These are phyloP conservation scores for Miichthys miiuy DNA, from an alignment of 2,797 vertebrate species.

Conservation along the genomic window DNA sequence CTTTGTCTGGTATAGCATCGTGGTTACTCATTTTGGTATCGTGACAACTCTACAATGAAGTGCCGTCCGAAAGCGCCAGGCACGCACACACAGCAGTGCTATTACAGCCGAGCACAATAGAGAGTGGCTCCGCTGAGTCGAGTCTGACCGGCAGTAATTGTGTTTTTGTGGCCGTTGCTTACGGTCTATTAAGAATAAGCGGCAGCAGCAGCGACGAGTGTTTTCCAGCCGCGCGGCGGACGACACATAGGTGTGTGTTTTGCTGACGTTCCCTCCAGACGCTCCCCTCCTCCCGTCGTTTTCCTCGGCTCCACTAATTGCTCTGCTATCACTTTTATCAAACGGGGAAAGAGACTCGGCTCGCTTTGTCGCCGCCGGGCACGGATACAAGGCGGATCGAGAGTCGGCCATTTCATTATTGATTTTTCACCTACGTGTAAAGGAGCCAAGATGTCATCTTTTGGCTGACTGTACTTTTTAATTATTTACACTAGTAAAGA, in stretches of 20 bases:
- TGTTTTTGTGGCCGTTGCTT: slow-evolving; percentile 7
- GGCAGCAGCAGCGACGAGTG: background rate
- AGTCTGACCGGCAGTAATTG: background rate
- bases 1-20: too few species aligned
- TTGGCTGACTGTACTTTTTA: slow-evolving; percentile 60
- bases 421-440: slow-evolving; percentile 59
- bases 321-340: slow-evolving; percentile 61
- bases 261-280: background rate
- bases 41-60: too few species aligned
- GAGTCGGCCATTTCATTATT: slow-evolving; percentile 64
- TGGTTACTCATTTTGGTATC: too few species aligned
- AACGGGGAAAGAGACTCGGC: slow-evolving; percentile 39
- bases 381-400: slow-evolving; percentile 45
- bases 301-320: slow-evolving; percentile 50
- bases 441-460: slow-evolving; percentile 60
- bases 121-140: slow-evolving; percentile 1
- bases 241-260: background rate
- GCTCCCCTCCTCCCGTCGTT: slow-evolving; percentile 1
- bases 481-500: slow-evolving; percentile 70
- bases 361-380: slow-evolving; percentile 19
- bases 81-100: slow-evolving; percentile 45
- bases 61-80: slow-evolving; percentile 39
- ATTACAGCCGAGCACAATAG: slow-evolving; percentile 13
- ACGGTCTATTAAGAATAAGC: background rate
- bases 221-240: background rate